Evolutionary conservation across 2,113 vertebrate genomes (phyloP).

Genomic region (Zootoca vivipara): DNA sequence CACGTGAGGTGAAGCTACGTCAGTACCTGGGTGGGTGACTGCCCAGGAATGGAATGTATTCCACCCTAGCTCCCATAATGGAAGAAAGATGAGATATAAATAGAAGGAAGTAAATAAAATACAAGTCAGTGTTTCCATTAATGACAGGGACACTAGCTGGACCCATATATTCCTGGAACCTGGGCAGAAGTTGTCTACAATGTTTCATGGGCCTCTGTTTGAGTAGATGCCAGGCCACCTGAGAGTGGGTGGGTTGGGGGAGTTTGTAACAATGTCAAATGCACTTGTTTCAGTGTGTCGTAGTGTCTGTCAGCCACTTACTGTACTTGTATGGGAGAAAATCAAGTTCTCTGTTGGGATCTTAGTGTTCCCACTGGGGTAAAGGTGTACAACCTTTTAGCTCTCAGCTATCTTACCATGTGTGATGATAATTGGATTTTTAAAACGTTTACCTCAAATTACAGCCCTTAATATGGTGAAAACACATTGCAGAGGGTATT

Average conservation of each 20-base stretch:
- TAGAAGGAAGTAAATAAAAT: no score
- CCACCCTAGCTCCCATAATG: no score
- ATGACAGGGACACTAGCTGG: background rate
- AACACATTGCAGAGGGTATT: background rate
- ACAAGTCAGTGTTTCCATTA: background rate
- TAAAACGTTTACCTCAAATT: background rate
- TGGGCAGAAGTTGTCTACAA: background rate
- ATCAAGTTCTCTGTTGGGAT: background rate
- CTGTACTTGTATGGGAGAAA: background rate
- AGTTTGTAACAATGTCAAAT: background rate
- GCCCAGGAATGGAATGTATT: no score
- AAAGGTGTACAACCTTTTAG: accelerated
- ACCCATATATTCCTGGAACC: background rate
- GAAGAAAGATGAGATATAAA: no score
- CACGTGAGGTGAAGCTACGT: no score
- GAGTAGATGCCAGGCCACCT: no score
- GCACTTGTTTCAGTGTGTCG: background rate
- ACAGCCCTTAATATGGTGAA: background rate
- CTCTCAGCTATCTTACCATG: background rate
- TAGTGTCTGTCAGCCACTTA: background rate
- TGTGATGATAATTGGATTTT: background rate
- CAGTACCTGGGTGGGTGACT: no score
- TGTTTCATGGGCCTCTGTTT: background rate
- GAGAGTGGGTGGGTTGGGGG: background rate
- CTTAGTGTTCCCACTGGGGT: no score